These are phyloP conservation scores for Meiosimyza decipiens DNA, from an alignment of 2,888 invertebrate genomes.

Conservation along the genomic window DNA sequence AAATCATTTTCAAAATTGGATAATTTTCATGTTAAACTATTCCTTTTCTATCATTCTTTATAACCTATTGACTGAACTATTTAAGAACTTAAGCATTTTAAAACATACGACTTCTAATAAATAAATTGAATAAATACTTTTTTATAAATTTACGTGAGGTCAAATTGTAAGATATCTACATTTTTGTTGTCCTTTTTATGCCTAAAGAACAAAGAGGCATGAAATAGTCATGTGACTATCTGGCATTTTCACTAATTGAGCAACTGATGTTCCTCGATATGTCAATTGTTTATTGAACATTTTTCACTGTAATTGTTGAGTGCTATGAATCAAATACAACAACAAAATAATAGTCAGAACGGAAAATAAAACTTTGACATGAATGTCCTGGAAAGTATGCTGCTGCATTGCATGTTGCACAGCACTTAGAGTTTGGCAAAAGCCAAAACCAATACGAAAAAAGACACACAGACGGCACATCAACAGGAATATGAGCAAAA, in stretches of 20 bases:
- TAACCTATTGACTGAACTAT: too few species aligned
- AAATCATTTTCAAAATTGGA: too few species aligned
- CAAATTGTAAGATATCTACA: too few species aligned
- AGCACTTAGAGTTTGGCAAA: background rate
- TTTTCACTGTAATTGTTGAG: slow-evolving; percentile 24
- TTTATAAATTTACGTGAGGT: too few species aligned
- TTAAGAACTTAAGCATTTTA: too few species aligned
- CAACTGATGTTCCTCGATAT: slow-evolving; percentile 11
- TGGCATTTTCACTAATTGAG: slow-evolving; percentile 1
- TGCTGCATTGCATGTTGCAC: slow-evolving; percentile 1
- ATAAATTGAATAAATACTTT: too few species aligned
- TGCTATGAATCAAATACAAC: background rate
- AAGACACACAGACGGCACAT: background rate
- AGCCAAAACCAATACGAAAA: background rate
- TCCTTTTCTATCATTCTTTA: too few species aligned
- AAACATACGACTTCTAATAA: too few species aligned
- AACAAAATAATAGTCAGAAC: background rate
- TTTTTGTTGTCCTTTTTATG: too few species aligned
- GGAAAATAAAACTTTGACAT: background rate
- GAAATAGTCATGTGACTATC: too few species aligned
- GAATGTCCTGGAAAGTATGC: slow-evolving; percentile 10
- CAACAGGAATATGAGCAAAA: slow-evolving; percentile 1
- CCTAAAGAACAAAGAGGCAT: too few species aligned
- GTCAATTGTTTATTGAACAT: slow-evolving; percentile 20
- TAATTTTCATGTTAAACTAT: too few species aligned